Base-by-base conservation (phyloP, 2,888 invertebrate genomes). In the Holacanthella duospinosa region DNA sequence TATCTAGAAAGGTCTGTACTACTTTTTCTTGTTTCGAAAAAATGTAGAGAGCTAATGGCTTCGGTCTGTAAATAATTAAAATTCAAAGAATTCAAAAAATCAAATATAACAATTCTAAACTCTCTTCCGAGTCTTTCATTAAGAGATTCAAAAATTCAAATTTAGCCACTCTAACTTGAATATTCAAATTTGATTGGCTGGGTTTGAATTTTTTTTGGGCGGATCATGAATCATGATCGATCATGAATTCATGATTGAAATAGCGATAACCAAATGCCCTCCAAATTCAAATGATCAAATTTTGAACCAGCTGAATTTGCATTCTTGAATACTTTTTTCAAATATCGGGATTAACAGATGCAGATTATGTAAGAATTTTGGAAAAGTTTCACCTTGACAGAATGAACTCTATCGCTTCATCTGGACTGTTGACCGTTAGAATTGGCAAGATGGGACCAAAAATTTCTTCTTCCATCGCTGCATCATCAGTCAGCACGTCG, bases 371-470 rank as follows among this genome's bases (percentile, higher is more conserved):
- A 21, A 48, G 29, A n/a, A n/a, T n/a, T n/a, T n/a, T n/a, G n/a
- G n/a, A n/a, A n/a, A n/a, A 26, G n/a, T 29, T n/a, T 54, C 55
- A 67, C 67, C 64, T 63, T 1, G 29, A 16, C 6, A 59, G 36
- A 43, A 96, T 92, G 75, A 90, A 90, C 71, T 87, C 83, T 61
- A 97, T 89, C 0, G 96, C 96, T 77, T 95, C 93, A 66, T 87
- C 87, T 21, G 89, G 86, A 77, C 86, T 86, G 63, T 85, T 84
- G 2, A 96, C 84, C 1, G 85, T 86, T 9, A 94, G 78, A 66
- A 99, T 87, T 0, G 97, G 97, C 70, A 99, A 82, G 73, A 99
- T 84, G 2, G 97, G 97, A 0, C 97, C 97, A 78, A 97, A 97
- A 74, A 97, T 93, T 83, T 97, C 97, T 72, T 95, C 80, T 54